A percentile compares a stretch with the other conserved stretches of the same genome.
Evolutionary conservation across 2,888 invertebrate species (phyloP).

Genomic region (Drosophila longiperda): DNA sequence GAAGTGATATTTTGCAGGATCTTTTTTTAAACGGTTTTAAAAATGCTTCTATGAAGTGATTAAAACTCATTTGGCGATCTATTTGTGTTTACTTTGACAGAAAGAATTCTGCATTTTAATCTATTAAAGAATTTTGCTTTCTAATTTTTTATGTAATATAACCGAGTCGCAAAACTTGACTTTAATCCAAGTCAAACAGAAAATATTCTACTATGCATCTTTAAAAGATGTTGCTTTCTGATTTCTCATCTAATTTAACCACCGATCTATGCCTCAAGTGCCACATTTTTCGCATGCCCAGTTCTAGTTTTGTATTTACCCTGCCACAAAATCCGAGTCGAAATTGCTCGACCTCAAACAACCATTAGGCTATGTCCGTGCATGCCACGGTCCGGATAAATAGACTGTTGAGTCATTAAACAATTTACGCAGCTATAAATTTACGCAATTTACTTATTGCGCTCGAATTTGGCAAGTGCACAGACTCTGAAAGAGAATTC

Average conservation of each 20-base stretch:
- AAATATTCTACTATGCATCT: no score
- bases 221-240: neutral
- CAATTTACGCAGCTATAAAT: constrained; percentile 81
- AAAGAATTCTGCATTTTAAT: neutral
- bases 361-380: constrained; percentile 68
- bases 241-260: neutral
- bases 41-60: neutral
- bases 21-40: neutral
- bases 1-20: neutral
- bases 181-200: neutral
- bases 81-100: neutral
- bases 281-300: neutral
- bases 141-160: neutral
- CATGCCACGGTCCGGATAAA: constrained; percentile 64
- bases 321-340: constrained; percentile 8
- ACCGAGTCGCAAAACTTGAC: neutral
- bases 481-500: constrained; percentile 34
- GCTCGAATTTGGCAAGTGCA: constrained; percentile 40
- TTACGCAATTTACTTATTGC: constrained; percentile 83
- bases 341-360: constrained; percentile 42
- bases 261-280: neutral
- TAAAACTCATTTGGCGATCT: neutral
- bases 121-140: neutral
- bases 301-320: constrained; percentile 6
- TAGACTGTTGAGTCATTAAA: constrained; percentile 80